Base-by-base conservation (phyloP, 2,113 vertebrate genomes). In the Lates calcarifer region DNA sequence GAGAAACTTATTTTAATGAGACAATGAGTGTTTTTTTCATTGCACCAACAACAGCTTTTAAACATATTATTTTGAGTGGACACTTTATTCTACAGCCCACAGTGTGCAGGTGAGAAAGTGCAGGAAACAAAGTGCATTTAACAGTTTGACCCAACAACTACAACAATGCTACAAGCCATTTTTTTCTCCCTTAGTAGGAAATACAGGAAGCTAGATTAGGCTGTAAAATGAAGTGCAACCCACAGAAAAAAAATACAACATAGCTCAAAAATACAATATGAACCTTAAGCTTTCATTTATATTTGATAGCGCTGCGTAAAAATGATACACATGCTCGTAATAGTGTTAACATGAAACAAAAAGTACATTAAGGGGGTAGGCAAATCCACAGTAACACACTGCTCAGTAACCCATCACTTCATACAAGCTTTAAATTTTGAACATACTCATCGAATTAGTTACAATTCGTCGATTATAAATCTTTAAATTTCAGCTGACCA, bases 161-260 rank as follows among this genome's bases (percentile, higher is more conserved):
- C 70, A 81, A 76, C 53, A 53, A 70, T 7, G 18, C 69, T 65
- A 47, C 41, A 35, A 37, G 63, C 39, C 6, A 28, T 73, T 72
- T 65, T n/a, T n/a, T n/a, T n/a, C n/a, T n/a, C n/a, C n/a, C 68
- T 83, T 26, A 0, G 26, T 7, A 14, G 43, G 33, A 22, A 55
- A 24, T 39, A 83, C 56, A 79, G 45, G 63, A 77, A 74, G 53
- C 69, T 17, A 45, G 22, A 68, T 57, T 53, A 79, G 83, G 79
- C 73, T 83, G 73, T 84, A 70, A 76, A 90, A 87, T 85, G 6
- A 90, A 83, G 77, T 74, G 65, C 49, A 12, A 72, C 53, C 77
- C 57, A 70, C 65, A 55, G 28, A 33, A 39, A 28, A 18, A 66
- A 11, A 47, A 41, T 0, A 75, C 4, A 69, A 63, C 53, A 28